Evolutionary conservation across 2,888 invertebrate genomes (phyloP).

Genomic region (Nasonovia ribisnigri): DNA sequence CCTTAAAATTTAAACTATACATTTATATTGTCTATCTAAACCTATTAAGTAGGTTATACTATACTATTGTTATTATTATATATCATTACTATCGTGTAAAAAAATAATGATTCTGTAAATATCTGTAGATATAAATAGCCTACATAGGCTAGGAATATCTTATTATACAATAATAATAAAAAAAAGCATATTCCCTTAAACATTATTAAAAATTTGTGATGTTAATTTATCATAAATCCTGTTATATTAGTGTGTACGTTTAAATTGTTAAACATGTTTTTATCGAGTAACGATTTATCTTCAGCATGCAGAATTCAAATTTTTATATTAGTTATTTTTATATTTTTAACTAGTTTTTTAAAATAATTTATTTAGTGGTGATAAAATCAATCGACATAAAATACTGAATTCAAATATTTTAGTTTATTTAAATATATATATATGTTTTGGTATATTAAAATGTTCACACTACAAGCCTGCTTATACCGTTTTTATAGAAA

Average conservation of each 20-base stretch:
- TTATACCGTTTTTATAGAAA: not conserved
- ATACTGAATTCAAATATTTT: not conserved
- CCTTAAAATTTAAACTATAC: too few relatives aligned
- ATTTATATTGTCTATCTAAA: too few relatives aligned
- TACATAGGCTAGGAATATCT: too few relatives aligned
- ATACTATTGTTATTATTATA: too few relatives aligned
- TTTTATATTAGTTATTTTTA: not conserved
- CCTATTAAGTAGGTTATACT: too few relatives aligned
- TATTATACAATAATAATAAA: too few relatives aligned
- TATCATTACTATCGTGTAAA: too few relatives aligned
- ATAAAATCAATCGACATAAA: not conserved
- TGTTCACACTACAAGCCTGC: not conserved
- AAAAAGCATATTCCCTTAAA: not conserved
- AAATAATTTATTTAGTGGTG: not conserved
- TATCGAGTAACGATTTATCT: not conserved
- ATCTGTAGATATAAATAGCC: too few relatives aligned
- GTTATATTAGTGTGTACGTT: not conserved
- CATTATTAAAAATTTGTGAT: not conserved
- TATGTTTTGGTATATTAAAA: not conserved
- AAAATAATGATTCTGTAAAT: too few relatives aligned
- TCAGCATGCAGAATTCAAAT: not conserved
- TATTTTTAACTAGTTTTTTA: not conserved
- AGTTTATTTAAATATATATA: not conserved
- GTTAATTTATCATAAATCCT: not conserved
- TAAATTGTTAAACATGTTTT: not conserved